Conservation (phyloP, 1,140 invertebrate species). For the Aphelenchoides avenae region DNA sequence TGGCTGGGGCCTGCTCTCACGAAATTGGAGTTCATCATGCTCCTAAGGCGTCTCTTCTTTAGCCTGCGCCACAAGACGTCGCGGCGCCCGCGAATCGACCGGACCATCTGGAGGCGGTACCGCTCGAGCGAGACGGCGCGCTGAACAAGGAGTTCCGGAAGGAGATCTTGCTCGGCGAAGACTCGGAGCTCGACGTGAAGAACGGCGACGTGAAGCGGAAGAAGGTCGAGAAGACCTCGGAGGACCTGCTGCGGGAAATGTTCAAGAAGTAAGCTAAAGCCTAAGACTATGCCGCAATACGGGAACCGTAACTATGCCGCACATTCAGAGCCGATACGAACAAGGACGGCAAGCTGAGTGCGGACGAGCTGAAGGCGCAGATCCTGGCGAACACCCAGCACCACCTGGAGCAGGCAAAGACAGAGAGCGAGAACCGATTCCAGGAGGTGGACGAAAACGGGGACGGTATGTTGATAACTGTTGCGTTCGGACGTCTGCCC, state of each 20-base stretch:
- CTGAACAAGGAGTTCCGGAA: conserved; percentile 34
- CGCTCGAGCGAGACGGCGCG: conserved; percentile 34
- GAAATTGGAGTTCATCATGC: too few relatives aligned
- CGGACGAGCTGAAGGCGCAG: conserved; percentile 71
- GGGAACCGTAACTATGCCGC: conserved; percentile 65
- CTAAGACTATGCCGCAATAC: too few relatives aligned
- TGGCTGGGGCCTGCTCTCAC: too few relatives aligned
- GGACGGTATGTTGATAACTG: conserved; percentile 27
- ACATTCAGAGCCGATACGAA: conserved; percentile 85
- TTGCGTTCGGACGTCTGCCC: too few relatives aligned
- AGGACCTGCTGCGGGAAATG: conserved; percentile 14
- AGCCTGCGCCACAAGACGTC: too few relatives aligned
- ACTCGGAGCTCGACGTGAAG: conserved; percentile 1
- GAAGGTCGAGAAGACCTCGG: conserved; percentile 11
- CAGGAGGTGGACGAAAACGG: conserved; percentile 34
- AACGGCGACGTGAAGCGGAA: conserved; percentile 6
- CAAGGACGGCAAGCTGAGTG: conserved; percentile 80
- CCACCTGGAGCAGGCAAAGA: conserved; percentile 33
- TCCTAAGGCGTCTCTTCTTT: too few relatives aligned
- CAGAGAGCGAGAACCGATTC: conserved; percentile 22
- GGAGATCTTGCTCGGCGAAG: conserved; percentile 29
- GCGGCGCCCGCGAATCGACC: conserved; percentile 20
- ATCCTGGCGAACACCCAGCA: conserved; percentile 17
- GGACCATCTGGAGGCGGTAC: conserved; percentile 35
- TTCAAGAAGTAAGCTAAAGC: conserved; percentile 20